Percentiles rank a stretch among this genome's conserved stretches.
These are phyloP conservation scores for Heterocephalus glaber DNA, from an alignment of 2,113 vertebrate genomes.

Conservation along the genomic window DNA sequence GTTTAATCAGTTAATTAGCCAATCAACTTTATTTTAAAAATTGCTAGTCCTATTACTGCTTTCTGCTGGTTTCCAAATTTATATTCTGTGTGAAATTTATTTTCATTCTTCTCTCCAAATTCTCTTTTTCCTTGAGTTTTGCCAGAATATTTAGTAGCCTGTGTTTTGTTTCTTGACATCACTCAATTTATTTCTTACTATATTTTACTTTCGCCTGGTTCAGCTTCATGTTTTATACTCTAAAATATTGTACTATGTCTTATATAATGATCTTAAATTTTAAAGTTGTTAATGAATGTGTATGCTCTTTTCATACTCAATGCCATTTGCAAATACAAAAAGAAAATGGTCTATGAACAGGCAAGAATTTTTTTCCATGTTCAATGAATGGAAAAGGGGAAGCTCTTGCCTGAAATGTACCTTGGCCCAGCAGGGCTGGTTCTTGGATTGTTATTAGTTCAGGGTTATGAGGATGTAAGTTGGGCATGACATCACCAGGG, in stretches of 20 bases:
- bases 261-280: not conserved
- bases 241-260: not conserved
- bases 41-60: not conserved
- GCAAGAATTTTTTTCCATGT: not conserved
- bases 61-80: not conserved
- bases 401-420: not conserved
- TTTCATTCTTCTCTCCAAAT: not conserved
- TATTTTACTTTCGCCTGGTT: not conserved
- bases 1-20: not conserved
- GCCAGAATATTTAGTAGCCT: not conserved
- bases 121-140: not conserved
- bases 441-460: too few species aligned
- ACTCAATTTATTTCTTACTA: not conserved
- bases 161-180: not conserved
- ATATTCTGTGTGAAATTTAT: not conserved
- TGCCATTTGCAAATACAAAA: not conserved
- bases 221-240: not conserved
- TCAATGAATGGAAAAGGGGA: not conserved
- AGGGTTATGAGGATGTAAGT: not conserved
- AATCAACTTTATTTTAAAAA: not conserved
- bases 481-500: rapidly evolving
- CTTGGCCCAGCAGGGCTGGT: not conserved
- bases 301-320: not conserved
- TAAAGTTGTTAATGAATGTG: not conserved
- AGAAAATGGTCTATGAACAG: not conserved